Percentiles rank a stretch among this genome's conserved stretches.
phyloP scores from a whole-genome alignment of 1,140 invertebrate species.

The Helicoverpa zea region DNA sequence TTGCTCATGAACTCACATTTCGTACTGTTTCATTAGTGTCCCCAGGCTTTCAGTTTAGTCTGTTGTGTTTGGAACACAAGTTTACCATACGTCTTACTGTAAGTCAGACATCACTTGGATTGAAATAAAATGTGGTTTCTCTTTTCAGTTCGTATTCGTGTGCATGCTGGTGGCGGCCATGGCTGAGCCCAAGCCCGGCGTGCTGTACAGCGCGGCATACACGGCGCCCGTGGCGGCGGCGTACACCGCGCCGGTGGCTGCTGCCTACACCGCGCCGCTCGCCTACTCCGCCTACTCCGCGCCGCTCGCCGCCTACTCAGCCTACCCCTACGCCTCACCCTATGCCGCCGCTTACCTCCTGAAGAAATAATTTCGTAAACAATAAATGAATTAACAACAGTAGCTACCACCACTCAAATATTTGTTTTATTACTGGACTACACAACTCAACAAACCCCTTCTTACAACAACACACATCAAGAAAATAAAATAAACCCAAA shows the following conservation, averaged over 20 bases:
- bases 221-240: conserved; percentile 62
- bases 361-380: conserved; percentile 18
- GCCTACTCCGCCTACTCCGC: conserved; percentile 80
- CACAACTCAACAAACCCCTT: too few relatives aligned
- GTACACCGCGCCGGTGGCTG: conserved; percentile 61
- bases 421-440: too few relatives aligned
- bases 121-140: conserved; percentile 48
- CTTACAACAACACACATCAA: too few relatives aligned
- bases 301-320: conserved; percentile 68
- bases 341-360: conserved; percentile 67
- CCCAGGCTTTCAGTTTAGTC: background rate
- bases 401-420: too few relatives aligned
- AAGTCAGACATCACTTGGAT: background rate
- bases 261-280: conserved; percentile 69
- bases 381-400: too few relatives aligned
- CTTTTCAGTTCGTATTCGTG: conserved; percentile 84
- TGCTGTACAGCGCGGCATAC: conserved; percentile 66
- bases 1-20: too few relatives aligned
- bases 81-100: background rate
- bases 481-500: too few relatives aligned
- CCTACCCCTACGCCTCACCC: conserved; percentile 71
- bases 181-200: conserved; percentile 60
- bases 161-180: conserved; percentile 73
- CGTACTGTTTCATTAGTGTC: background rate
- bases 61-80: background rate